A percentile compares a stretch with the other conserved stretches of the same genome.
phyloP scores from a whole-genome alignment of 2,113 vertebrate genomes.

The Hiodon alosoides region DNA sequence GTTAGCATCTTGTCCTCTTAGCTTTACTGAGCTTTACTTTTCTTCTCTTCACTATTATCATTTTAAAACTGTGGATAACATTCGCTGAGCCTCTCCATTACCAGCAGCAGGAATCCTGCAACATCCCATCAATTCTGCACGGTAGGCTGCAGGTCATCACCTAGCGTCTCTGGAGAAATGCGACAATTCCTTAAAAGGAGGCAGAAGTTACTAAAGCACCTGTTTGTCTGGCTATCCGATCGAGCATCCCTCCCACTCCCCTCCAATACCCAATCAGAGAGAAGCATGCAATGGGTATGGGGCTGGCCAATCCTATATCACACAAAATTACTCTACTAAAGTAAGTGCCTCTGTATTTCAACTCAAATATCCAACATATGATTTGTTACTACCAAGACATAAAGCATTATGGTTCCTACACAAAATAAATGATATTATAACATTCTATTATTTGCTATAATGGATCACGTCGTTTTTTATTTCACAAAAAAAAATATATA shows the following conservation, averaged over 20 bases:
- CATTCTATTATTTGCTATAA: too few relatives aligned
- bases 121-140: neutral
- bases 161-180: slow-evolving; percentile 32
- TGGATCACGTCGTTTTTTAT: too few relatives aligned
- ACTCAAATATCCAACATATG: too few relatives aligned
- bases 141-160: slow-evolving; percentile 30
- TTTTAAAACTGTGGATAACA: neutral
- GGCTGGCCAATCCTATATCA: neutral
- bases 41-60: too few relatives aligned
- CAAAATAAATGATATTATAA: too few relatives aligned
- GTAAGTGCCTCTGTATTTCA: too few relatives aligned
- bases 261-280: neutral
- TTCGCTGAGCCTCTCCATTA: neutral
- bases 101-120: neutral
- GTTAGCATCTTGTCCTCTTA: too few relatives aligned
- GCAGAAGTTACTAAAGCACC: slow-evolving; percentile 19
- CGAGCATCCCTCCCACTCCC: neutral
- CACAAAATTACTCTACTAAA: too few relatives aligned
- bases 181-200: slow-evolving; percentile 19
- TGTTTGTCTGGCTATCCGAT: neutral
- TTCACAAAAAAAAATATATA: too few relatives aligned
- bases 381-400: too few relatives aligned
- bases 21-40: too few relatives aligned
- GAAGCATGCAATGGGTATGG: neutral
- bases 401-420: too few relatives aligned